Evolutionary conservation across 2,797 vertebrate genomes (phyloP).

Genomic region (Notolepis coatsorum): DNA sequence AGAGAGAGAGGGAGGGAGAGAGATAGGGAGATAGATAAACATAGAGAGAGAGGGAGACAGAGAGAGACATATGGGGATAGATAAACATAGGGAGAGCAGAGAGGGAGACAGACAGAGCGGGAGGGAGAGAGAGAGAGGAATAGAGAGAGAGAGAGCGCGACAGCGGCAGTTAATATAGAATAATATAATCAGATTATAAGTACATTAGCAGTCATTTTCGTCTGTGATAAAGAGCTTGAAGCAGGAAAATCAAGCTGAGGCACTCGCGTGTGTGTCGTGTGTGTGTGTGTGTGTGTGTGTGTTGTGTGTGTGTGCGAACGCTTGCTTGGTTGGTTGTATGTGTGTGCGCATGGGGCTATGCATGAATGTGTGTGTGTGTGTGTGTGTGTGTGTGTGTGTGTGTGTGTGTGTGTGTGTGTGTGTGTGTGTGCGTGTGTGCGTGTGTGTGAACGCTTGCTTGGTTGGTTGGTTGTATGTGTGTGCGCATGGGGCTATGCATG

Average conservation of each 20-base stretch:
- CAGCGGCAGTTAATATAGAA: slow-evolving; percentile 54
- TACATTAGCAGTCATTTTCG: slow-evolving; percentile 60
- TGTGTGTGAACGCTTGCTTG: slow-evolving; percentile 5
- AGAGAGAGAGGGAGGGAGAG: slow-evolving; percentile 3
- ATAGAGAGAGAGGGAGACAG: not conserved
- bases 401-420: slow-evolving; percentile 19
- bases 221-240: slow-evolving; percentile 56
- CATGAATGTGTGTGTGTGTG: not conserved
- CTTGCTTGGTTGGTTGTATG: slow-evolving; percentile 16
- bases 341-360: slow-evolving; percentile 48
- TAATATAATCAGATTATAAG: slow-evolving; percentile 63
- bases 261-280: slow-evolving; percentile 45
- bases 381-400: slow-evolving; percentile 4
- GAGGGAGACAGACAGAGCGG: not conserved
- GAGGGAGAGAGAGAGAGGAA: not conserved
- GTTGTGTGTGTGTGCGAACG: slow-evolving; percentile 17
- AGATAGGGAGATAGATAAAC: slow-evolving; percentile 7
- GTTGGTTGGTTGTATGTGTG: slow-evolving; percentile 29
- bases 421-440: slow-evolving; percentile 11
- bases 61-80: not conserved
- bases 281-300: not conserved
- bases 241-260: slow-evolving; percentile 25
- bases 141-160: slow-evolving; percentile 36
- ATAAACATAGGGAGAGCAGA: not conserved
- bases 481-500: slow-evolving; percentile 36